These are phyloP conservation scores for Cataglyphis altisquamis DNA, from an alignment of 2,888 invertebrate genomes.

Conservation along the genomic window DNA sequence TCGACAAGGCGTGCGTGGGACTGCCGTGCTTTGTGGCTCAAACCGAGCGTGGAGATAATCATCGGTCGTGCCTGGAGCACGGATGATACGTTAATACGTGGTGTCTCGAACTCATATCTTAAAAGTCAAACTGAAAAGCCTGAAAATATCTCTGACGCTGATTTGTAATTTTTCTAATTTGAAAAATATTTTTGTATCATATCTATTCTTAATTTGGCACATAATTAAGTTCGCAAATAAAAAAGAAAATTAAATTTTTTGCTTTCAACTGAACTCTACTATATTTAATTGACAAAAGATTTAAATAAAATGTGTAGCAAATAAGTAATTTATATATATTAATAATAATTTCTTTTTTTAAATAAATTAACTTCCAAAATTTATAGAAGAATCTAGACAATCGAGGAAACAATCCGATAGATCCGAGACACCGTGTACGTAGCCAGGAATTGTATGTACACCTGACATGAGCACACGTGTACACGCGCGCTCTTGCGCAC, in stretches of 20 bases:
- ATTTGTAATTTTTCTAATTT: background rate
- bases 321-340: background rate
- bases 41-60: slow-evolving; percentile 82
- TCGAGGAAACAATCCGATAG: background rate
- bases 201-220: background rate
- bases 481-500: slow-evolving; percentile 34
- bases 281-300: background rate
- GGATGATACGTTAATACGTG: slow-evolving; percentile 67
- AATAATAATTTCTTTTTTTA: background rate
- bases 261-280: background rate
- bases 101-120: slow-evolving; percentile 24
- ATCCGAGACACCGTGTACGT: slow-evolving; percentile 33
- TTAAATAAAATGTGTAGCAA: background rate
- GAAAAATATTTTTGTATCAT: background rate
- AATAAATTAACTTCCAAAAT: background rate
- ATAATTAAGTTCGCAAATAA: background rate
- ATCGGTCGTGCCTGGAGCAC: slow-evolving; percentile 80
- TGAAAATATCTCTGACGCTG: background rate
- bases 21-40: slow-evolving; percentile 80
- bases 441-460: slow-evolving; percentile 18
- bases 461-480: slow-evolving; percentile 31
- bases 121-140: background rate
- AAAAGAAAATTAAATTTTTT: background rate
- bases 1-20: slow-evolving; percentile 81
- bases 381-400: background rate